Percentiles rank a stretch among this genome's conserved stretches.
Evolutionary conservation across 2,888 invertebrate species (phyloP).

Genomic region (Tenthredo scrophulariae): DNA sequence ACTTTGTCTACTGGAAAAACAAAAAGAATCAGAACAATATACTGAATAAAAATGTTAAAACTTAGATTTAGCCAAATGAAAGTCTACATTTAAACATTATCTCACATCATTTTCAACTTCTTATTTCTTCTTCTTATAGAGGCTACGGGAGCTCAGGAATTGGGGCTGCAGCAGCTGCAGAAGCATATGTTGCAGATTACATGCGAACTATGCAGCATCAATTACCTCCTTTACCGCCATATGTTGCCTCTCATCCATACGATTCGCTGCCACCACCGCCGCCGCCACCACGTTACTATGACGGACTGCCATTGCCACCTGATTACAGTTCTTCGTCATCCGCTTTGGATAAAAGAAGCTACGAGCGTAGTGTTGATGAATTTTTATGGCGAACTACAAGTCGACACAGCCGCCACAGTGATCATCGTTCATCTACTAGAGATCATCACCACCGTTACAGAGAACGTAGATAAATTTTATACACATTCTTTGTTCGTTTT

Average conservation of each 20-base stretch:
- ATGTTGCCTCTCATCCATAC: slow-evolving; percentile 85
- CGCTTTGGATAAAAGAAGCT: slow-evolving; percentile 88
- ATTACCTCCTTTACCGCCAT: slow-evolving; percentile 91
- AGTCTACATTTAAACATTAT: neutral
- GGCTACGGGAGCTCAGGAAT: slow-evolving; percentile 79
- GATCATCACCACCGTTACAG: slow-evolving; percentile 82
- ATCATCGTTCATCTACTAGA: slow-evolving; percentile 80
- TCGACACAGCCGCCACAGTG: slow-evolving; percentile 80
- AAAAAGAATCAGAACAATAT: neutral
- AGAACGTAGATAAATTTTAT: slow-evolving; percentile 80
- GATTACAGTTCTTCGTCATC: slow-evolving; percentile 85
- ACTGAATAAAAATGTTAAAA: neutral
- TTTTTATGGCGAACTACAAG: slow-evolving; percentile 91
- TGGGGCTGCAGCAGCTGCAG: slow-evolving; percentile 86
- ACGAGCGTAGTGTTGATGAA: slow-evolving; percentile 94
- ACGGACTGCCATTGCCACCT: slow-evolving; percentile 85
- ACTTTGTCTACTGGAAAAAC: neutral
- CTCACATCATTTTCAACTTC: neutral
- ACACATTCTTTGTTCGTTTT: neutral
- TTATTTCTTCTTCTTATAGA: slow-evolving; percentile 59
- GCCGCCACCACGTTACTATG: slow-evolving; percentile 91
- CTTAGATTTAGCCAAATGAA: neutral
- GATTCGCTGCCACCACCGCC: slow-evolving; percentile 80
- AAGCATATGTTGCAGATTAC: slow-evolving; percentile 93
- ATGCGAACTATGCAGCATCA: slow-evolving; percentile 94